A percentile compares a stretch with the other conserved stretches of the same genome.
phyloP scores from a whole-genome alignment of 2,888 invertebrate species.

The Trimorus sp. region DNA sequence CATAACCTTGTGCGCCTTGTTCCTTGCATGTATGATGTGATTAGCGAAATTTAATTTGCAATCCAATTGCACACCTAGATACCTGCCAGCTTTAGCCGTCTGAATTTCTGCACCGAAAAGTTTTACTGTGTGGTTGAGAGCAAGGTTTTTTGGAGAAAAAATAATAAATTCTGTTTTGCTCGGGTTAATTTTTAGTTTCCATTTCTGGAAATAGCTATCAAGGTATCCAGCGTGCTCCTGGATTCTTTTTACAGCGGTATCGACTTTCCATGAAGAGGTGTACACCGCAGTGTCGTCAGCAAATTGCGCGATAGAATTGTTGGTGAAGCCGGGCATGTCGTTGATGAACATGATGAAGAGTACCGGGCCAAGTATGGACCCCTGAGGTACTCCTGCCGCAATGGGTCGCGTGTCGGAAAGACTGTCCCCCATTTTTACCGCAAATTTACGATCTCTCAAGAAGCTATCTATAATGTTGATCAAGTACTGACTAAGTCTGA shows the following conservation, averaged over 20 bases:
- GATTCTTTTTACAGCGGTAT: not conserved
- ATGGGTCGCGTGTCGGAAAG: not conserved
- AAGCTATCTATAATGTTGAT: conserved; percentile 55
- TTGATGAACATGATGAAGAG: conserved; percentile 28
- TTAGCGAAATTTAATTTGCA: conserved; percentile 51
- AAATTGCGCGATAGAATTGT: conserved; percentile 35
- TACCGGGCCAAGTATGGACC: conserved; percentile 39
- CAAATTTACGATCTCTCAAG: conserved; percentile 20
- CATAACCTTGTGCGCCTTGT: not conserved
- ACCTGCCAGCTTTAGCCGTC: conserved; percentile 50
- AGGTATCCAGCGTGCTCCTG: not conserved
- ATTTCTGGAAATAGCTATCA: conserved; percentile 23
- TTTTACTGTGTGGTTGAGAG: not conserved
- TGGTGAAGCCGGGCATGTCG: conserved; percentile 10
- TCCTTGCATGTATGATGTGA: conserved; percentile 33
- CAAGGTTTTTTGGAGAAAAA: not conserved
- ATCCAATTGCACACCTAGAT: conserved; percentile 68
- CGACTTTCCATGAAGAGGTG: conserved; percentile 13
- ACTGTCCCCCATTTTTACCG: conserved; percentile 6
- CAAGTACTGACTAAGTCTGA: not conserved
- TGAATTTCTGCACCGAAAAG: conserved; percentile 14
- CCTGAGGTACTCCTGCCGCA: conserved; percentile 31
- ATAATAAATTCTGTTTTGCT: conserved; percentile 53
- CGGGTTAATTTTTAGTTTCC: conserved; percentile 55
- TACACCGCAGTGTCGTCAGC: conserved; percentile 47